These are phyloP conservation scores for Actenoides hombroni DNA, from an alignment of 2,113 vertebrate genomes.

Conservation along the genomic window DNA sequence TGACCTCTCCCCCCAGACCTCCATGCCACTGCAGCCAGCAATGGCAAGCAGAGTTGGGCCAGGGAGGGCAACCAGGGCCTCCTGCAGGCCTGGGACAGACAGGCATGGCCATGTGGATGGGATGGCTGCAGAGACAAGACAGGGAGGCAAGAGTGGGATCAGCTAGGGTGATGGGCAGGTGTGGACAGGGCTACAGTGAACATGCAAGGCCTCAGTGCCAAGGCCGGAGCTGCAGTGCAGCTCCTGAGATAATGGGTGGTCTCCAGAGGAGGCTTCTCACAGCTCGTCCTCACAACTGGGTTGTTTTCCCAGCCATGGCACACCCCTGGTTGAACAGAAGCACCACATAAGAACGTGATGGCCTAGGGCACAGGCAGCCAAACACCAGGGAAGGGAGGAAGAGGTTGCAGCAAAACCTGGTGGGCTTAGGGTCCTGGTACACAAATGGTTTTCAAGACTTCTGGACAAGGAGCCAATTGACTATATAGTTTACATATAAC, in stretches of 20 bases:
- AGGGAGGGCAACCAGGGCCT: neutral
- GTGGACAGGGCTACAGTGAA: neutral
- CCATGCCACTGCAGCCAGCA: neutral
- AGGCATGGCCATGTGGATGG: neutral
- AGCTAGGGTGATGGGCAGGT: neutral
- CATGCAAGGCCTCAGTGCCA: neutral
- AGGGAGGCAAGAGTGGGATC: neutral
- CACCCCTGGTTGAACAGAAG: neutral
- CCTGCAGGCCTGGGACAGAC: neutral
- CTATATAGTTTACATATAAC: neutral
- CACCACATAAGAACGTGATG: neutral
- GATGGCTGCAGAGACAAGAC: neutral
- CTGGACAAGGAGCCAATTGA: neutral
- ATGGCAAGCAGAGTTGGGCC: neutral
- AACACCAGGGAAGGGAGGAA: neutral
- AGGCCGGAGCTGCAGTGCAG: neutral
- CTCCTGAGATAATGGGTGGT: neutral
- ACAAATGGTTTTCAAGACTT: neutral
- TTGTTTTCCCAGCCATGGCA: neutral
- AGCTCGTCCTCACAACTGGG: neutral
- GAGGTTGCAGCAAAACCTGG: neutral
- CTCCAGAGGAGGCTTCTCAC: neutral
- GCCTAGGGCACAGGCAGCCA: neutral
- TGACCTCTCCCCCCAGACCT: neutral
- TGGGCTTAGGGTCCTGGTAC: accelerated